Conservation (phyloP, 2,888 invertebrate species). For the Dasypogon diadema region DNA sequence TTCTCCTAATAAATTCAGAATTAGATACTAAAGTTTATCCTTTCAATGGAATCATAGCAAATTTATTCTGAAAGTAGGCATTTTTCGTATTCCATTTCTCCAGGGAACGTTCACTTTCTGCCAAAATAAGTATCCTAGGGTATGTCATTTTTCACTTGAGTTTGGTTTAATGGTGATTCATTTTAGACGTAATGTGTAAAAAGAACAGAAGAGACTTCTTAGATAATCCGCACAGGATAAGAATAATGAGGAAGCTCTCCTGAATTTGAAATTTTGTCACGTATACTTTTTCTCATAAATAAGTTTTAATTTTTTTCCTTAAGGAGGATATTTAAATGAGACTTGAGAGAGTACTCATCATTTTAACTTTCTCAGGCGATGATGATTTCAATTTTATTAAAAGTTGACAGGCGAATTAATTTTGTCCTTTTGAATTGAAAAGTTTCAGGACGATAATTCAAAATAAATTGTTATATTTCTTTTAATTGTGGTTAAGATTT, state of each 20-base stretch:
- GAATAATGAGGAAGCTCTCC: conserved; percentile 16
- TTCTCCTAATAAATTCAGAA: too few relatives aligned
- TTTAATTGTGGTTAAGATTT: too few relatives aligned
- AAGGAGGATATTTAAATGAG: neutral
- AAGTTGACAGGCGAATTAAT: neutral
- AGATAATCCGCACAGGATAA: conserved; percentile 15
- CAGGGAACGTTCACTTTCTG: neutral
- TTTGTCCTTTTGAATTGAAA: too few relatives aligned
- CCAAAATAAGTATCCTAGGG: conserved; percentile 3
- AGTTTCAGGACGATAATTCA: too few relatives aligned
- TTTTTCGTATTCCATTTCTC: neutral
- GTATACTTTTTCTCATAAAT: conserved; percentile 1
- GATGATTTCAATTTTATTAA: too few relatives aligned
- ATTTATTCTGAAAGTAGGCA: neutral
- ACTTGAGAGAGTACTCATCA: neutral
- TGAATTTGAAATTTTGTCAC: conserved; percentile 33
- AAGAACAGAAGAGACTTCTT: neutral
- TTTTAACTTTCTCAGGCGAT: too few relatives aligned
- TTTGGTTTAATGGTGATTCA: conserved; percentile 29
- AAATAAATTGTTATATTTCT: too few relatives aligned
- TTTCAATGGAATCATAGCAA: neutral
- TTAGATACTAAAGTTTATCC: too few relatives aligned
- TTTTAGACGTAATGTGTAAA: neutral
- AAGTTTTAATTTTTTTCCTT: neutral
- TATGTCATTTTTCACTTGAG: conserved; percentile 11